These are phyloP conservation scores for Theonella swinhoei DNA, from an alignment of 37 sponge, comb jelly and placozoan species.

Conservation along the genomic window DNA sequence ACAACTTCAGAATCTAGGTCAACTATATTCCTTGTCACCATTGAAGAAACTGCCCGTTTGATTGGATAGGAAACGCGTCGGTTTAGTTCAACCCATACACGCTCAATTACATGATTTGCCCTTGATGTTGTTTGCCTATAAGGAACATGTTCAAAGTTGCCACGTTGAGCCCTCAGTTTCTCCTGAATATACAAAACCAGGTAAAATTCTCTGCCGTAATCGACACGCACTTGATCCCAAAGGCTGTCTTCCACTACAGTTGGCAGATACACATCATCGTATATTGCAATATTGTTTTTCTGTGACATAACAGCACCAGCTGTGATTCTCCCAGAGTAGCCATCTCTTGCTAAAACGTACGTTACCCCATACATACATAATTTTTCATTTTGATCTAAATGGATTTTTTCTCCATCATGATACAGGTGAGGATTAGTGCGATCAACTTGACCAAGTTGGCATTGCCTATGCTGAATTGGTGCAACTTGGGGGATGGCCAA, in stretches of 20 bases:
- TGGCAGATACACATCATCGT: slow-evolving; percentile 15
- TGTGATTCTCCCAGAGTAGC: slow-evolving; percentile 21
- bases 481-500: too few species aligned
- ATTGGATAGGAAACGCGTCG: slow-evolving; percentile 27
- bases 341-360: slow-evolving; percentile 17
- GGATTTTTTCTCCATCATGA: slow-evolving; percentile 20
- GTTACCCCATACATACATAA: slow-evolving; percentile 26
- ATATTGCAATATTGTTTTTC: slow-evolving; percentile 31
- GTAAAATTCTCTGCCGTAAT: slow-evolving; percentile 34
- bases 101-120: slow-evolving; percentile 16
- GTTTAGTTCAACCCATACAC: slow-evolving; percentile 38
- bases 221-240: slow-evolving; percentile 53
- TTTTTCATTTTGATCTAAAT: slow-evolving; percentile 37
- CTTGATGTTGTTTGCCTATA: slow-evolving; percentile 6
- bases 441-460: too few species aligned
- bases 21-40: neutral
- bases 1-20: neutral
- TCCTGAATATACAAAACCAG: slow-evolving; percentile 20
- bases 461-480: too few species aligned
- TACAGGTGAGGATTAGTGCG: too few species aligned
- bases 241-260: slow-evolving; percentile 18
- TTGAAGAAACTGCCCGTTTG: neutral
- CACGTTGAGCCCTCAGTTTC: neutral
- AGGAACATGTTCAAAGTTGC: neutral
- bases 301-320: slow-evolving; percentile 20